phyloP scores from a whole-genome alignment of 2,888 invertebrate genomes.

The Stenoptilia bipunctidactyla region DNA sequence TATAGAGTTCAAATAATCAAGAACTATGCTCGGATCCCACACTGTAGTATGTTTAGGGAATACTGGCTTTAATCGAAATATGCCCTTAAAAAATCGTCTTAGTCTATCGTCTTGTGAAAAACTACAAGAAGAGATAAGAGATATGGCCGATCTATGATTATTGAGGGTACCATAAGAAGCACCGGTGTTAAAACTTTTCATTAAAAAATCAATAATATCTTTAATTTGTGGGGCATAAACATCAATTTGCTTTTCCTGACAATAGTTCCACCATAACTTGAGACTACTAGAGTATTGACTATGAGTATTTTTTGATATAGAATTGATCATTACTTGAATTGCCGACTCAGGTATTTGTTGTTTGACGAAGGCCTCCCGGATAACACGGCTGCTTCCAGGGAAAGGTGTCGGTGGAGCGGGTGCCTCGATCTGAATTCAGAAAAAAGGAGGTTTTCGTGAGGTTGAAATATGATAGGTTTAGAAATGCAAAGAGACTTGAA shows the following conservation, averaged over 20 bases:
- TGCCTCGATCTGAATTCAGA: no score
- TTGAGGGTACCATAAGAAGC: slow-evolving; percentile 13
- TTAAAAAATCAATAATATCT: slow-evolving; percentile 8
- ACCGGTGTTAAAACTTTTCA: slow-evolving; percentile 5
- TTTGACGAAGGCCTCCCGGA: no score
- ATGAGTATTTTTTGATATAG: slow-evolving; percentile 10
- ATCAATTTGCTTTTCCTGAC: slow-evolving; percentile 2
- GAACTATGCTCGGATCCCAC: slow-evolving; percentile 11
- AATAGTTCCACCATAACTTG: slow-evolving; percentile 13
- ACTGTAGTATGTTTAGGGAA: slow-evolving; percentile 9
- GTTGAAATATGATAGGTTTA: no score
- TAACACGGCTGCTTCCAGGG: no score
- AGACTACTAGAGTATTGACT: slow-evolving; percentile 10
- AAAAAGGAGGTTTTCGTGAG: no score
- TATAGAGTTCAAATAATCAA: slow-evolving; percentile 6
- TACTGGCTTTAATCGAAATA: slow-evolving; percentile 10
- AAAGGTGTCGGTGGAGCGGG: no score
- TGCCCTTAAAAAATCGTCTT: slow-evolving; percentile 15
- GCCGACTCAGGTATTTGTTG: no score
- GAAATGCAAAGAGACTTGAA: no score
- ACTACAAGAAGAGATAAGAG: slow-evolving; percentile 9
- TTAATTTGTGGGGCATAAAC: slow-evolving; percentile 1
- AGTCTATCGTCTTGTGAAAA: slow-evolving; percentile 5
- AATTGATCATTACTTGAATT: no score
- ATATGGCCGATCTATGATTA: slow-evolving; percentile 13